Evolutionary conservation across 1,140 invertebrate genomes (phyloP).

Genomic region (Heliconius hermathena): DNA sequence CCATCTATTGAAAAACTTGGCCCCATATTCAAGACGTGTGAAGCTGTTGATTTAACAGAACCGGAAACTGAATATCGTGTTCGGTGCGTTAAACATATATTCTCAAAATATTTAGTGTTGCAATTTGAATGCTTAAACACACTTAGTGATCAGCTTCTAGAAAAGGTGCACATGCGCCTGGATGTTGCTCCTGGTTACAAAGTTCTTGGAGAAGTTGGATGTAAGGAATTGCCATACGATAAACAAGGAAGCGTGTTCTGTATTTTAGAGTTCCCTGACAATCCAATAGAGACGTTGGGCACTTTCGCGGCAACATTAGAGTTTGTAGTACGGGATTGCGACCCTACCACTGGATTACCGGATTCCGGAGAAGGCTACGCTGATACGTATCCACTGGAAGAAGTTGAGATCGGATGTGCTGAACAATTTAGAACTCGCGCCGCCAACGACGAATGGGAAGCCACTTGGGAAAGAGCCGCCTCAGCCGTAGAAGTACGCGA

Average conservation of each 20-base stretch:
- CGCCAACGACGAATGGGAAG: constrained; percentile 59
- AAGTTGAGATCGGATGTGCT: constrained; percentile 85
- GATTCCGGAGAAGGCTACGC: constrained; percentile 85
- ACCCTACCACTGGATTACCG: constrained; percentile 94
- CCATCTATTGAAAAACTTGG: constrained; percentile 87
- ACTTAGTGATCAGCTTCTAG: constrained; percentile 95
- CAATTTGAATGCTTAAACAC: constrained; percentile 98
- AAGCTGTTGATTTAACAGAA: constrained; percentile 96
- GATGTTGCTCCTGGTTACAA: constrained; percentile 90
- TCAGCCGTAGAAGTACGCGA: constrained; percentile 52
- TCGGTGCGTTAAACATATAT: constrained; percentile 96
- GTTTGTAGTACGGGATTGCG: constrained; percentile 97
- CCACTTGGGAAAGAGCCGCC: constrained; percentile 53
- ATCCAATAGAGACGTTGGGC: constrained; percentile 86
- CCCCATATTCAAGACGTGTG: constrained; percentile 93
- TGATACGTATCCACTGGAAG: constrained; percentile 91
- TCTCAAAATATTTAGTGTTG: constrained; percentile 91
- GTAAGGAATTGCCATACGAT: constrained; percentile 91
- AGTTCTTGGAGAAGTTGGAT: constrained; percentile 88
- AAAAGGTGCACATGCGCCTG: constrained; percentile 94
- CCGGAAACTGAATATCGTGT: constrained; percentile 99
- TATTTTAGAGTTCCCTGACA: constrained; percentile 91
- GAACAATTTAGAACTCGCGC: constrained; percentile 89
- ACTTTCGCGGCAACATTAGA: constrained; percentile 94
- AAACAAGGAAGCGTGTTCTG: constrained; percentile 93